Conservation (phyloP, 2,113 vertebrate genomes). For the Ptilorrhoa leucosticta region DNA sequence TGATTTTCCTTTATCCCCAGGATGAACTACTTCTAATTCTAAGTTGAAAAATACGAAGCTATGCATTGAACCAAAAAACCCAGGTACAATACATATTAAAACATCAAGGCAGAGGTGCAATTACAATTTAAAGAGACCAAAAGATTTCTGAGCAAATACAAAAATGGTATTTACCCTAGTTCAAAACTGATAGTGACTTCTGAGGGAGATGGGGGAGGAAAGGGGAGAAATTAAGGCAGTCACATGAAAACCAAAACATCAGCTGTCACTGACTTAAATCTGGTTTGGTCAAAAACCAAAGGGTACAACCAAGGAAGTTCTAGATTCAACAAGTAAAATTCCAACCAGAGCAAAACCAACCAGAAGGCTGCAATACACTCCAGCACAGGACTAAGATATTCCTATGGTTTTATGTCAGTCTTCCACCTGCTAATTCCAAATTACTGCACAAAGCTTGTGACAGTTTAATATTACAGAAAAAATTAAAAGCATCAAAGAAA, state of each 20-base stretch:
- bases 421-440: neutral
- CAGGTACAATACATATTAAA: neutral
- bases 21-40: neutral
- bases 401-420: neutral
- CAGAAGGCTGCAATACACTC: neutral
- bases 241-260: neutral
- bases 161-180: neutral
- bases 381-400: neutral
- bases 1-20: slow-evolving; percentile 25
- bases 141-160: neutral
- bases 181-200: neutral
- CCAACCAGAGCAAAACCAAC: neutral
- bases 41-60: slow-evolving; percentile 14
- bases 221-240: neutral
- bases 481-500: neutral
- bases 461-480: neutral
- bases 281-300: neutral
- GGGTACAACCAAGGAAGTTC: neutral
- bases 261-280: neutral
- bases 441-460: neutral
- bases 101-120: neutral
- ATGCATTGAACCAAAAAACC: neutral
- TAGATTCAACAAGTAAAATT: neutral
- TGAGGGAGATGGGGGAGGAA: neutral
- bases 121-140: neutral